Conservation (phyloP, 2,113 vertebrate species). For the Octodon degus region DNA sequence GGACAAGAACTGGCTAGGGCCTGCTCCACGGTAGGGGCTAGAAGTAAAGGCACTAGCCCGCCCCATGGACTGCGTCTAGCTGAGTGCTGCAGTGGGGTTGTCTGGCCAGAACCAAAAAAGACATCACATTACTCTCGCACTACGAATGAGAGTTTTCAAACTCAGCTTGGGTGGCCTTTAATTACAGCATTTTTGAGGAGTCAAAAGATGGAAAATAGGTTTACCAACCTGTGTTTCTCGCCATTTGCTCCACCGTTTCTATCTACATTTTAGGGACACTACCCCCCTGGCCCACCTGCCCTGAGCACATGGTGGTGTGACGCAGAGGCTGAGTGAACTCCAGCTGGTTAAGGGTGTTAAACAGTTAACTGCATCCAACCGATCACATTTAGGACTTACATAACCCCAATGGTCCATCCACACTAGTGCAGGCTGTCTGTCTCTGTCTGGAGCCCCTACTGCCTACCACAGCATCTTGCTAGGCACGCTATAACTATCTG, state of each 20-base stretch:
- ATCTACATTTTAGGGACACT: neutral
- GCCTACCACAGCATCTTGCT: accelerated
- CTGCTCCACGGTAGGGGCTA: neutral
- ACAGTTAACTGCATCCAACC: neutral
- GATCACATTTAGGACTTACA: neutral
- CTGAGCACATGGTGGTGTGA: accelerated
- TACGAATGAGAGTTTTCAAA: neutral
- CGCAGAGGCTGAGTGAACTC: neutral
- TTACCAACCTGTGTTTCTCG: neutral
- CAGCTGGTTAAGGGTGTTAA: neutral
- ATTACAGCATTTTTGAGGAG: neutral
- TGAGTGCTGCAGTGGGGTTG: accelerated
- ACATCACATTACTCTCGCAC: neutral
- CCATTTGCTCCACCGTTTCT: neutral
- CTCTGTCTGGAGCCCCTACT: neutral
- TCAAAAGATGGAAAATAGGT: neutral
- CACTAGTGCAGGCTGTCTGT: accelerated
- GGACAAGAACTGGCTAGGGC: neutral
- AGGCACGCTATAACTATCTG: accelerated
- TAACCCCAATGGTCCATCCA: neutral
- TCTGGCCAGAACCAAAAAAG: neutral
- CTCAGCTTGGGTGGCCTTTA: neutral
- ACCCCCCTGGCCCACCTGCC: accelerated
- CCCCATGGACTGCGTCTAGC: neutral
- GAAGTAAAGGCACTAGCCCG: neutral